Percentiles rank a stretch among this genome's conserved stretches.
Conservation (phyloP, 2,113 vertebrate genomes). For the Oenanthe melanoleuca region DNA sequence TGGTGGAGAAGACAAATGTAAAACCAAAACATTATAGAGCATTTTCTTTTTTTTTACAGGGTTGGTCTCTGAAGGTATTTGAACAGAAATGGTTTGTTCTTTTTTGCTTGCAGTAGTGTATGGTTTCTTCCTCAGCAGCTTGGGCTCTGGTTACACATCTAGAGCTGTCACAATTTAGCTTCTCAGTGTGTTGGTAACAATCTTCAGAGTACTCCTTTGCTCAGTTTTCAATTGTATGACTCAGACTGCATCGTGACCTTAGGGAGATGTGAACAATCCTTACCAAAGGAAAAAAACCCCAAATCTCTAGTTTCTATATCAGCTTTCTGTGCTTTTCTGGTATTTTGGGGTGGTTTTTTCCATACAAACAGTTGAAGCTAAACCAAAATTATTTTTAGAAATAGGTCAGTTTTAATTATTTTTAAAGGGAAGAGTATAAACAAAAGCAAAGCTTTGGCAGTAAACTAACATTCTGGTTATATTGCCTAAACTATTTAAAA, state of each 20-base stretch:
- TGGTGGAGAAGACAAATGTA: background rate
- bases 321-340: background rate
- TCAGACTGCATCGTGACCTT: background rate
- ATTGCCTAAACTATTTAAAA: background rate
- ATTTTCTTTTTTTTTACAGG: background rate
- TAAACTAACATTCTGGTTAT: background rate
- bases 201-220: background rate
- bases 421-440: background rate
- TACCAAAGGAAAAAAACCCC: background rate
- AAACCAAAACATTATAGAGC: background rate
- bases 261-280: background rate
- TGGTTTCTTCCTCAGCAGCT: background rate
- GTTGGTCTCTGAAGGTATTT: background rate
- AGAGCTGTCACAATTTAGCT: background rate
- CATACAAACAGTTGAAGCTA: background rate
- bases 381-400: background rate
- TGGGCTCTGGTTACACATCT: background rate
- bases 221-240: background rate
- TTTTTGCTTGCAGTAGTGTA: background rate
- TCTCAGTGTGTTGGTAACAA: background rate
- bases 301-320: background rate
- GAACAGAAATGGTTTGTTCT: background rate
- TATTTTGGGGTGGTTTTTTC: background rate
- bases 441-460: background rate
- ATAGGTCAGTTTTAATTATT: background rate